These are phyloP conservation scores for Hyaena hyaena DNA, from an alignment of 2,113 vertebrate genomes.

Conservation along the genomic window DNA sequence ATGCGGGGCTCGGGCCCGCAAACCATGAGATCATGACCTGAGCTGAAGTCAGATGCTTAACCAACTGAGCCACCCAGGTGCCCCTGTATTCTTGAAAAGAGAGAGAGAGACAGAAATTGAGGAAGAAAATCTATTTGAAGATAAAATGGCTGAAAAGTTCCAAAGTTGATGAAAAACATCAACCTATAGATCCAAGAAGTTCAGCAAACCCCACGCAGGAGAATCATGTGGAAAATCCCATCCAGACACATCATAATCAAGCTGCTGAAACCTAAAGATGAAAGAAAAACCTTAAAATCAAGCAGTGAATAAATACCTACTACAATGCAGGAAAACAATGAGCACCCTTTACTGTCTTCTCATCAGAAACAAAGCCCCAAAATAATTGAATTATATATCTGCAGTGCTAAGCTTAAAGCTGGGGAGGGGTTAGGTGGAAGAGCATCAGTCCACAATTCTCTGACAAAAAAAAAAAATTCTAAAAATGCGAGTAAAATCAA, in stretches of 20 bases:
- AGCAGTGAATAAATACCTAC: neutral
- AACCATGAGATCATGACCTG: too few relatives aligned
- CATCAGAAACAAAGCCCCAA: neutral
- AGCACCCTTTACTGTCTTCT: neutral
- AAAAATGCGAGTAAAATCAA: neutral
- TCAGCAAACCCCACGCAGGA: neutral
- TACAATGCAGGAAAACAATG: neutral
- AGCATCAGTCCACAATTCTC: neutral
- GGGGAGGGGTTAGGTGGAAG: too few relatives aligned
- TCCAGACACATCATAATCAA: neutral
- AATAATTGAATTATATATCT: neutral
- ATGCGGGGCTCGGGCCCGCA: too few relatives aligned
- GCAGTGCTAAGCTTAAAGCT: neutral
- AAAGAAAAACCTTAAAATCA: neutral
- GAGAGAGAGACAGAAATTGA: neutral
- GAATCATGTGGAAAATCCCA: neutral
- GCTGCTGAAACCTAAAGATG: neutral
- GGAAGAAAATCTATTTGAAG: slow-evolving; percentile 18
- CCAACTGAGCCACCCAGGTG: too few relatives aligned
- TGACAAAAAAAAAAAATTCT: neutral
- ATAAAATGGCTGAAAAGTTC: neutral
- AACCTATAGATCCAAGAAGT: neutral
- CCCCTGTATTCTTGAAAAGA: neutral
- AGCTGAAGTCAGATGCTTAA: too few relatives aligned
- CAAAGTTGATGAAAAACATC: neutral